phyloP scores from a whole-genome alignment of 2,888 invertebrate genomes.

The Drosophila multiciliata region DNA sequence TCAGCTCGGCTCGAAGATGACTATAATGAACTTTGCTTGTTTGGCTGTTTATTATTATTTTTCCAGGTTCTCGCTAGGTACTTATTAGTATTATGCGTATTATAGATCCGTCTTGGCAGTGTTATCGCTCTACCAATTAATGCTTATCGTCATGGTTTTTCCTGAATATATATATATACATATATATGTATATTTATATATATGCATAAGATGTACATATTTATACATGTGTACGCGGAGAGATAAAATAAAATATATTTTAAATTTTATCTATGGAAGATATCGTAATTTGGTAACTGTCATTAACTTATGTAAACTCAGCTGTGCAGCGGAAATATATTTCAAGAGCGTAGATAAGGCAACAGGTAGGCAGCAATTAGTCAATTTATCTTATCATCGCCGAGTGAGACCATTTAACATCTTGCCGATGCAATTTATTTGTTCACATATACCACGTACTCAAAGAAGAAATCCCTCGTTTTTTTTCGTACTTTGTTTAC shows the following conservation, averaged over 20 bases:
- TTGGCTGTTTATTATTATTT: slow-evolving; percentile 7
- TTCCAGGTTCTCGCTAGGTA: slow-evolving; percentile 2
- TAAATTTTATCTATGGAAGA: slow-evolving; percentile 10
- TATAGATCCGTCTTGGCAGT: slow-evolving; percentile 37
- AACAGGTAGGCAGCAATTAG: slow-evolving; percentile 47
- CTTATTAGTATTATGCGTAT: background rate
- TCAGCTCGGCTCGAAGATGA: slow-evolving; percentile 32
- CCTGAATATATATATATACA: slow-evolving; percentile 26
- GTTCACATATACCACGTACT: slow-evolving; percentile 19
- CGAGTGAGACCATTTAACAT: slow-evolving; percentile 11
- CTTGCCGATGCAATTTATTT: slow-evolving; percentile 26
- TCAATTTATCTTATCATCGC: slow-evolving; percentile 14
- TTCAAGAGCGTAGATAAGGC: slow-evolving; percentile 34
- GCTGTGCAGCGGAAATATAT: slow-evolving; percentile 47
- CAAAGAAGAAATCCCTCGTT: background rate
- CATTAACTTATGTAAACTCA: slow-evolving; percentile 30
- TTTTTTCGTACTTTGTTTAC: slow-evolving; percentile 44
- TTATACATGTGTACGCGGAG: background rate
- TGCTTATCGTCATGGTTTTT: slow-evolving; percentile 32
- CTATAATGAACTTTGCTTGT: slow-evolving; percentile 34
- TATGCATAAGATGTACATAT: background rate
- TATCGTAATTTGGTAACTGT: slow-evolving; percentile 25
- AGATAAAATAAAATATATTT: background rate
- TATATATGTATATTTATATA: background rate
- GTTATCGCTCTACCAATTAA: slow-evolving; percentile 28